Percentiles rank a stretch among this genome's conserved stretches.
These are phyloP conservation scores for Hypena proboscidalis DNA, from an alignment of 2,888 invertebrate genomes.

Conservation along the genomic window DNA sequence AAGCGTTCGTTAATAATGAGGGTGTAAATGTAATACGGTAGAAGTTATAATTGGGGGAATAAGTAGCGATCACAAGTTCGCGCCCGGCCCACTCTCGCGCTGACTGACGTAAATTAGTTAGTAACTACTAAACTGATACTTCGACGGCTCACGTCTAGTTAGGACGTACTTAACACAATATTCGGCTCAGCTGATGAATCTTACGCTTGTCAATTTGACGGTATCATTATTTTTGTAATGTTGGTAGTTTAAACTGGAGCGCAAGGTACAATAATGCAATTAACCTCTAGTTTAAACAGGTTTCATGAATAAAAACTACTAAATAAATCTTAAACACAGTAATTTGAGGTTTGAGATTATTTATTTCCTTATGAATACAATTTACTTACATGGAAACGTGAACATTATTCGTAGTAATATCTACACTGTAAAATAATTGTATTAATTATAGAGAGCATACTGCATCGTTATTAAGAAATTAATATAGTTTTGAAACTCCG, in stretches of 20 bases:
- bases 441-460: too few relatives aligned
- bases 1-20: slow-evolving; percentile 37
- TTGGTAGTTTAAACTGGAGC: too few relatives aligned
- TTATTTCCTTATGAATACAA: too few relatives aligned
- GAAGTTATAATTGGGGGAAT: slow-evolving; percentile 75
- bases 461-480: too few relatives aligned
- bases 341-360: too few relatives aligned
- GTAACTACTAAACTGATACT: slow-evolving; percentile 70
- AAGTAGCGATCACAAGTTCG: slow-evolving; percentile 65
- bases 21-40: slow-evolving; percentile 51
- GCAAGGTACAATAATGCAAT: too few relatives aligned
- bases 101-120: slow-evolving; percentile 72
- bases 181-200: slow-evolving; percentile 20
- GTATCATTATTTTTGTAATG: too few relatives aligned
- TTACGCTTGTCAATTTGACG: slow-evolving; percentile 13
- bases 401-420: not conserved
- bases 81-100: slow-evolving; percentile 47
- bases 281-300: too few relatives aligned
- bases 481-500: not conserved
- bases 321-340: too few relatives aligned
- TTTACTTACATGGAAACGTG: not conserved
- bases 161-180: slow-evolving; percentile 49
- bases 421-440: too few relatives aligned
- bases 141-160: slow-evolving; percentile 61
- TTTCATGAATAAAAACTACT: too few relatives aligned